These are phyloP conservation scores for Lissocephala sabroskyi DNA, from an alignment of 2,888 invertebrate genomes.

Conservation along the genomic window DNA sequence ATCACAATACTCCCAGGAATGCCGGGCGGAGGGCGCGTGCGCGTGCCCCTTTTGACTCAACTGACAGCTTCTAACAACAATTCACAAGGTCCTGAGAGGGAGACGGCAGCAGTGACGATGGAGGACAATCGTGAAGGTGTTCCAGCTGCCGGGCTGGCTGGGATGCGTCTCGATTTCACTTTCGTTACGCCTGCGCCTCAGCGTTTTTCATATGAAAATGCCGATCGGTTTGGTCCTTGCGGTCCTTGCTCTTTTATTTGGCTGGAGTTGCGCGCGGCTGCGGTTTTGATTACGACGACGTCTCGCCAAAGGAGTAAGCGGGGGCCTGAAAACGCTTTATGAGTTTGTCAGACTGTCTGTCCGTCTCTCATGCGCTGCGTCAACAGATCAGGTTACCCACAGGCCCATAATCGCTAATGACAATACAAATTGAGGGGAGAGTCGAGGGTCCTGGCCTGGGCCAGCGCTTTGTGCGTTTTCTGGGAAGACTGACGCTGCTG, in stretches of 20 bases:
- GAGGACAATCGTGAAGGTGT: constrained; percentile 47
- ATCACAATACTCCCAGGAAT: constrained; percentile 6
- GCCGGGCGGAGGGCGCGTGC: constrained; percentile 32
- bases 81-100: constrained; percentile 36
- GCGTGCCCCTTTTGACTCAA: constrained; percentile 64
- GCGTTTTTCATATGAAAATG: constrained; percentile 49
- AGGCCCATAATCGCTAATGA: constrained; percentile 56
- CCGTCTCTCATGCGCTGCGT: constrained; percentile 41
- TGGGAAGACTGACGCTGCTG: too few relatives aligned
- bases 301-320: constrained; percentile 32
- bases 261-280: constrained; percentile 26
- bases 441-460: too few relatives aligned
- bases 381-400: constrained; percentile 57
- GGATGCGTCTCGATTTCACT: constrained; percentile 59
- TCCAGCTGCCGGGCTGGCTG: constrained; percentile 49
- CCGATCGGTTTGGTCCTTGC: constrained; percentile 12
- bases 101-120: too few relatives aligned
- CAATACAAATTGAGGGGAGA: constrained; percentile 55
- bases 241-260: constrained; percentile 12
- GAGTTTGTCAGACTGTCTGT: constrained; percentile 45
- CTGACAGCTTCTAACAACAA: constrained; percentile 5
- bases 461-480: too few relatives aligned
- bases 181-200: constrained; percentile 55
- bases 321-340: constrained; percentile 41
- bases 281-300: constrained; percentile 63